Evolutionary conservation across 2,113 vertebrate species (phyloP), one percentile per base, ranked within the genome.

Genomic region (Ariopsis seemanni): DNA sequence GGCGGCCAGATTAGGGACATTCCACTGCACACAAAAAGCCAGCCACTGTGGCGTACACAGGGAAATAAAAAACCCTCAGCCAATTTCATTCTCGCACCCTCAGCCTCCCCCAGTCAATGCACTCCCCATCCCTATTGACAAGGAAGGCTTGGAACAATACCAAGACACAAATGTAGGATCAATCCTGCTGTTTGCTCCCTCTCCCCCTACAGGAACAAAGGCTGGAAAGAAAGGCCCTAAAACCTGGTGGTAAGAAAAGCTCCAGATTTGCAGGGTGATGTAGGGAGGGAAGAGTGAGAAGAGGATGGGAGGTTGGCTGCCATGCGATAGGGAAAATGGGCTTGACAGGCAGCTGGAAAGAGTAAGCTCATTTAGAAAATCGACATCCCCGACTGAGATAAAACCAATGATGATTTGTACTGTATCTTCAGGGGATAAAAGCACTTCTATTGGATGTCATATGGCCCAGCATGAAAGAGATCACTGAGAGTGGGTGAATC

Each of bases 391-490:
- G 95, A 95, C 97, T 96, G 97, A 97, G 97, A 97, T 97, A 97
- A 98, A 98, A 96, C 96, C 96, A 96, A 95, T 91, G 94, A 96
- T 97, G 96, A 97, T 99, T 97, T 98, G 95, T 96, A 96, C 96
- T 96, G 95, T 97, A 96, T 97, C 97, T 98, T 97, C 90, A 75
- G 93, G 93, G 92, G 91, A 93, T 93, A 93, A 93, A 95, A 93
- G 89, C 92, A 91, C 88, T 92, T 93, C 93, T 94, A 88, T 92
- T 92, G 93, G 94, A 96, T 94, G 94, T 94, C 92, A 93, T 90
- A 94, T 94, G 94, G 95, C 93, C 92, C 94, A 91, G 95, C 93
- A 94, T 94, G 92, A 96, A 96, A 94, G 92, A 86, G 92, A 84
- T 87, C 83, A 69, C 74, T 84, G 72, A 82, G 69, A 88, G 86